phyloP scores from a whole-genome alignment of 2,888 invertebrate species.

The Metellina segmentata region DNA sequence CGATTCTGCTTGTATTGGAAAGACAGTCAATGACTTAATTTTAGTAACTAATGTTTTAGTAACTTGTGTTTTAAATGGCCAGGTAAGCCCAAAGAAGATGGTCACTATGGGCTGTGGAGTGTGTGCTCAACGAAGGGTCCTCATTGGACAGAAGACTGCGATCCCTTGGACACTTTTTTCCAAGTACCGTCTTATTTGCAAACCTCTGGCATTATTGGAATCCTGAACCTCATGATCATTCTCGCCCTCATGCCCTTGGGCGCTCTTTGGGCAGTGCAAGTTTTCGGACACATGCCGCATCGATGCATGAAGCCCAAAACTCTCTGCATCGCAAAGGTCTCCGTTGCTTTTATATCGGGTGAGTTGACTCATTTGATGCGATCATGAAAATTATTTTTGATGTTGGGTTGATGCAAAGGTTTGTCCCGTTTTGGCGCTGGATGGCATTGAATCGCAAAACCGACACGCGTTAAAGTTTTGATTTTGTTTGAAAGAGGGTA shows the following conservation, averaged over 20 bases:
- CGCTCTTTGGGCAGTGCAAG: slow-evolving; percentile 27
- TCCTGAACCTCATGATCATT: slow-evolving; percentile 35
- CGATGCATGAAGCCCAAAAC: slow-evolving; percentile 31
- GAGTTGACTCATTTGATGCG: background rate
- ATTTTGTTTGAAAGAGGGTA: too few relatives aligned
- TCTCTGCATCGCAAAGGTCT: slow-evolving; percentile 48
- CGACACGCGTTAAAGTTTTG: too few relatives aligned
- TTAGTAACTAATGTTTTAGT: too few relatives aligned
- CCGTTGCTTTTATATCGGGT: slow-evolving; percentile 44
- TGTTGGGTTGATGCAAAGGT: too few relatives aligned
- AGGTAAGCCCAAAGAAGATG: slow-evolving; percentile 68
- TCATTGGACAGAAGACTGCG: slow-evolving; percentile 59
- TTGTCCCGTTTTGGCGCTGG: too few relatives aligned
- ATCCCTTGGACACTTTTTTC: slow-evolving; percentile 67
- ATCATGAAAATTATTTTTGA: background rate
- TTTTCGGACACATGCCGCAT: slow-evolving; percentile 5
- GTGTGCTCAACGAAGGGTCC: slow-evolving; percentile 59
- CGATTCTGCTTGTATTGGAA: too few relatives aligned
- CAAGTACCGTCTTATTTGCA: slow-evolving; percentile 32
- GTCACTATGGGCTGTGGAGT: slow-evolving; percentile 70
- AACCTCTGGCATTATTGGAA: slow-evolving; percentile 38
- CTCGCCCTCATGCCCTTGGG: slow-evolving; percentile 27
- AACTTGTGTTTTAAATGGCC: too few relatives aligned
- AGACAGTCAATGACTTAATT: too few relatives aligned
- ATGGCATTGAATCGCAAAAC: too few relatives aligned